These are phyloP conservation scores for Ctenopoma kingsleyae DNA, from an alignment of 2,797 vertebrate species.

Conservation along the genomic window DNA sequence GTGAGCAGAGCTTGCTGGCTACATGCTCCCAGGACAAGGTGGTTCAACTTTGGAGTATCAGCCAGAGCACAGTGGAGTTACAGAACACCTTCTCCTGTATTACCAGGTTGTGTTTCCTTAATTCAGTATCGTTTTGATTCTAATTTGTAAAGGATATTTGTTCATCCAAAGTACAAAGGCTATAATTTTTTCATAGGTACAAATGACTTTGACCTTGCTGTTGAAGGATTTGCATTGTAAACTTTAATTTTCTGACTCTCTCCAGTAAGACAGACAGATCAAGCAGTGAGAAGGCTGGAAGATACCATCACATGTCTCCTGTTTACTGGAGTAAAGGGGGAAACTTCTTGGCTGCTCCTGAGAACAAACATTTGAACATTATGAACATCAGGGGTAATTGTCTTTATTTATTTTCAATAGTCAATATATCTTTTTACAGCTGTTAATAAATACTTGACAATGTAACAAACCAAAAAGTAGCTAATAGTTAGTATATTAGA, in stretches of 20 bases:
- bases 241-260: neutral
- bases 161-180: neutral
- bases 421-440: neutral
- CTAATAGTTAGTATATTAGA: neutral
- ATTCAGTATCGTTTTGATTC: neutral
- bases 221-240: neutral
- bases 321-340: constrained; percentile 86
- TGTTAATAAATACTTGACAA: neutral
- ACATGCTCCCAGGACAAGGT: constrained; percentile 87
- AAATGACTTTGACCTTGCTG: neutral
- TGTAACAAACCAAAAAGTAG: neutral
- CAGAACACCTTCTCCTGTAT: constrained; percentile 83
- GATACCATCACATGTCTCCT: constrained; percentile 78
- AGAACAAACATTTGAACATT: constrained; percentile 87
- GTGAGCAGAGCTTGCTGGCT: constrained; percentile 82
- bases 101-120: constrained; percentile 65
- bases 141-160: neutral
- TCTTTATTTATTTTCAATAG: neutral
- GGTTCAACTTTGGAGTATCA: constrained; percentile 85
- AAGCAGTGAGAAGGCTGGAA: constrained; percentile 69
- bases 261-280: constrained; percentile 75
- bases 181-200: neutral
- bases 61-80: constrained; percentile 76
- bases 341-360: constrained; percentile 82
- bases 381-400: constrained; percentile 82